phyloP scores from a whole-genome alignment of 2,888 invertebrate species.

The Papilio gigon region DNA sequence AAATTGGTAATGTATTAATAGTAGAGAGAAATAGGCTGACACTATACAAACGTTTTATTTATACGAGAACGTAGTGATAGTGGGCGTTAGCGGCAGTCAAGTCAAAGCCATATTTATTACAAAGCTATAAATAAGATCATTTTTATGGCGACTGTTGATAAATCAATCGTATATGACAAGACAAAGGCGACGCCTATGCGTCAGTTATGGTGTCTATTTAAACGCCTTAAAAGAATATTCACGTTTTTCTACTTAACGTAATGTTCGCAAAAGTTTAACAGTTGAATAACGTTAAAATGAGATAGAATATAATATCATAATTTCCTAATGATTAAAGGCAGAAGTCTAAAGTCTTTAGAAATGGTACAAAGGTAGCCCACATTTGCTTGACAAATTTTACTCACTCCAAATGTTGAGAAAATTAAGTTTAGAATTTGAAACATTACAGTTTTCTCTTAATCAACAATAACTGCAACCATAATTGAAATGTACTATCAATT shows the following conservation, averaged over 20 bases:
- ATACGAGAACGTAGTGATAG: slow-evolving; percentile 49
- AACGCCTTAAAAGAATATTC: neutral
- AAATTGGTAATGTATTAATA: neutral
- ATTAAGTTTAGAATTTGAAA: too few relatives aligned
- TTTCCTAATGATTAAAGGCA: too few relatives aligned
- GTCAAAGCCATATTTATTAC: slow-evolving; percentile 56
- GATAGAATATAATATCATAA: neutral
- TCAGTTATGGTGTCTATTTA: slow-evolving; percentile 28
- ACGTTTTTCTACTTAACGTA: neutral
- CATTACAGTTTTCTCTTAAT: too few relatives aligned
- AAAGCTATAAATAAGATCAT: slow-evolving; percentile 55
- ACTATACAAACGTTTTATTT: slow-evolving; percentile 37
- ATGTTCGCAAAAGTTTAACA: neutral
- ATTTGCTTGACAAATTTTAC: too few relatives aligned
- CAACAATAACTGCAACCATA: too few relatives aligned
- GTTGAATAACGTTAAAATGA: neutral
- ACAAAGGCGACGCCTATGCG: slow-evolving; percentile 26
- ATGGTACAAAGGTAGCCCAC: too few relatives aligned
- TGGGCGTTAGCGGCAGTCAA: slow-evolving; percentile 54
- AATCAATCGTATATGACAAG: slow-evolving; percentile 37
- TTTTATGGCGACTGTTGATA: slow-evolving; percentile 34
- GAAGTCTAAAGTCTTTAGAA: too few relatives aligned
- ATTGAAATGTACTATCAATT: too few relatives aligned
- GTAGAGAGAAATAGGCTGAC: neutral
- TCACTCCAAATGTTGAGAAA: too few relatives aligned